Evolutionary conservation across 2,888 invertebrate genomes (phyloP), one percentile per base, ranked within the genome.

Genomic region (Melipona beecheii): DNA sequence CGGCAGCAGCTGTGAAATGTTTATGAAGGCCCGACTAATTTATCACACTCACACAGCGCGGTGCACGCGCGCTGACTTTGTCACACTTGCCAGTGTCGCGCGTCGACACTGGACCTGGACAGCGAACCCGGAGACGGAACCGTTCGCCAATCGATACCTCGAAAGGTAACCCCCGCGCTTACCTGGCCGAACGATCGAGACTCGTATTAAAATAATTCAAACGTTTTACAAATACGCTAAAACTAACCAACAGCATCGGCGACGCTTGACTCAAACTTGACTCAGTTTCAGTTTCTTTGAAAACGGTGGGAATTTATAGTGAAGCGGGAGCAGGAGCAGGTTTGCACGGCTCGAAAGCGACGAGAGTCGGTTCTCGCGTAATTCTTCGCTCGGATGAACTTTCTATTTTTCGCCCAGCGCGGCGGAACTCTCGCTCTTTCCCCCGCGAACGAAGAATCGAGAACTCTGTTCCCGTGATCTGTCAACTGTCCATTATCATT

Each of bases 11-110:
- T 93, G 93, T 93, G 93, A 93, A 93, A 93, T 94, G 94, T 93
- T 94, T 93, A 93, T 93, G 93, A 93, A 93, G 92, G 91, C 92
- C 90, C 91, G 92, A 92, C 92, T 94, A 93, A 94, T 94, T 94
- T 94, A 94, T 94, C 92, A 92, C 92, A 86, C 85, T 84, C 87
- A 64, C 86, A 82, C 87, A 87, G 36, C 52, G 73, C 65, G 73
- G 69, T 58, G 76, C 84, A 75, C 80, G 86, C 86, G 86, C 77
- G 84, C 78, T 66, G 83, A 88, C 88, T 89, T 89, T 88, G 86
- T 89, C 90, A 85, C 90, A 83, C 83, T 87, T 83, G 68, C 83
- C 71, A 68, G 77, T 81, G 66, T 62, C 73, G 62, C 75, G 75
- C 75, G 84, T 66, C 71, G 36, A 74, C 27, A 74, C 27, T 27